A percentile compares a stretch with the other conserved stretches of the same genome.
Conservation (phyloP, 2,888 invertebrate species). For the Idaea aversata region DNA sequence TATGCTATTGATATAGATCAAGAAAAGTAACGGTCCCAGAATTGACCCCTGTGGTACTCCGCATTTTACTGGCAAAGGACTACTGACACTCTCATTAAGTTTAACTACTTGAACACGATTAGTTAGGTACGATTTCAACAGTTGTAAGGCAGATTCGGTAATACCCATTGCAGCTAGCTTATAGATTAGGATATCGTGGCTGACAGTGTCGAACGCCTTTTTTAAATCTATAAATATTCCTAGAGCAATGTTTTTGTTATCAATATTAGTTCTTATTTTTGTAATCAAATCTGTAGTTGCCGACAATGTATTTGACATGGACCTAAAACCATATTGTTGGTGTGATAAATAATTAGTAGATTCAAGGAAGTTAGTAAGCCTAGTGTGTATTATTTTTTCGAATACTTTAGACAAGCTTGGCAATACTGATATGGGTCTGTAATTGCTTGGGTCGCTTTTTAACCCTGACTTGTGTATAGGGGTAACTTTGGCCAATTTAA, state of each 20-base stretch:
- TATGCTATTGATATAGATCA: conserved; percentile 7
- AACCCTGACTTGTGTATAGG: neutral
- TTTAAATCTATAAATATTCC: neutral
- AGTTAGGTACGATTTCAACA: too few relatives aligned
- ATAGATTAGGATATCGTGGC: too few relatives aligned
- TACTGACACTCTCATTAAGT: neutral
- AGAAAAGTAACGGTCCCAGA: conserved; percentile 10
- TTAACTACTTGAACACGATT: too few relatives aligned
- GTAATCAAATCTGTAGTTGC: neutral
- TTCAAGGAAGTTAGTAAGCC: conserved; percentile 1
- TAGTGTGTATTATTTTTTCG: conserved; percentile 3
- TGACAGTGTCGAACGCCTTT: too few relatives aligned
- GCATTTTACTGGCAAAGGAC: conserved; percentile 1
- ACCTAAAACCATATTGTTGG: conserved; percentile 12
- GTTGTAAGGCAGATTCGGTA: too few relatives aligned
- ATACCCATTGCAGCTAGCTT: too few relatives aligned
- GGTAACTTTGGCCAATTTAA: conserved; percentile 1
- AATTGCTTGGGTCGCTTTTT: neutral
- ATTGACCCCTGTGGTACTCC: conserved; percentile 15
- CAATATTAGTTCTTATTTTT: neutral
- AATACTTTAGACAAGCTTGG: conserved; percentile 17
- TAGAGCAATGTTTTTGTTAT: neutral
- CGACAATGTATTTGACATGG: conserved; percentile 4
- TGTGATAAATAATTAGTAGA: conserved; percentile 4
- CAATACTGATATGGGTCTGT: neutral